Conservation (phyloP, 2,797 vertebrate species). For the Chiloscyllium punctatum region DNA sequence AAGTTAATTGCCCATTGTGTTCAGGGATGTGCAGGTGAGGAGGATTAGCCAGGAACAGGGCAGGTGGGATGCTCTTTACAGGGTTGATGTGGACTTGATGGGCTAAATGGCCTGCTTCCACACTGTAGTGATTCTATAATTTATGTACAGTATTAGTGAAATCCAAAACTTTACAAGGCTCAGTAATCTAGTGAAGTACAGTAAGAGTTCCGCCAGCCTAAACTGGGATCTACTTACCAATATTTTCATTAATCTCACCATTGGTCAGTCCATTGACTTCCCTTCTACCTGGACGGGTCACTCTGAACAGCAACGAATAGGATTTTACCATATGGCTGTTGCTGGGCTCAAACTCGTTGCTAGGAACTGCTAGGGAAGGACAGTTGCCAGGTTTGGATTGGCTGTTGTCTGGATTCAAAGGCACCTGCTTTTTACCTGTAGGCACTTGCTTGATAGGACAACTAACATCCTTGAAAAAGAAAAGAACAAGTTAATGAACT, state of each 20-base stretch:
- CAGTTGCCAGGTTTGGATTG: conserved; percentile 88
- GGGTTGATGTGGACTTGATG: no score
- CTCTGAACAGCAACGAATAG: conserved; percentile 94
- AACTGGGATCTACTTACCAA: conserved; percentile 64
- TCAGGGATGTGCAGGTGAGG: no score
- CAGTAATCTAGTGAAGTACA: not conserved
- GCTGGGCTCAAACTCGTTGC: conserved; percentile 98
- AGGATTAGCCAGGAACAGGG: no score
- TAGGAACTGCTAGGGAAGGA: conserved; percentile 91
- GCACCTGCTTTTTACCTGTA: conserved; percentile 99
- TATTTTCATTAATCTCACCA: conserved; percentile 91
- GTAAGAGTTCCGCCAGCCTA: not conserved
- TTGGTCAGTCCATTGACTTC: conserved; percentile 80
- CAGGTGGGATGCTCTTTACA: no score
- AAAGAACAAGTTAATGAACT: conserved; percentile 41
- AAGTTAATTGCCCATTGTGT: no score
- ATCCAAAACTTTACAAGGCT: not conserved
- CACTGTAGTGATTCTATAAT: no score
- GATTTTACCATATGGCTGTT: conserved; percentile 99
- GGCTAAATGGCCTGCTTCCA: no score
- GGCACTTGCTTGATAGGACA: conserved; percentile 98
- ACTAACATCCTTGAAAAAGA: conserved; percentile 83
- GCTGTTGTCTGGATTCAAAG: conserved; percentile 97
- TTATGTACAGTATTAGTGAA: no score
- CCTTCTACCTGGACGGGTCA: conserved; percentile 82